These are phyloP conservation scores for Tinea trinotella DNA, from an alignment of 2,888 invertebrate genomes.

Conservation along the genomic window DNA sequence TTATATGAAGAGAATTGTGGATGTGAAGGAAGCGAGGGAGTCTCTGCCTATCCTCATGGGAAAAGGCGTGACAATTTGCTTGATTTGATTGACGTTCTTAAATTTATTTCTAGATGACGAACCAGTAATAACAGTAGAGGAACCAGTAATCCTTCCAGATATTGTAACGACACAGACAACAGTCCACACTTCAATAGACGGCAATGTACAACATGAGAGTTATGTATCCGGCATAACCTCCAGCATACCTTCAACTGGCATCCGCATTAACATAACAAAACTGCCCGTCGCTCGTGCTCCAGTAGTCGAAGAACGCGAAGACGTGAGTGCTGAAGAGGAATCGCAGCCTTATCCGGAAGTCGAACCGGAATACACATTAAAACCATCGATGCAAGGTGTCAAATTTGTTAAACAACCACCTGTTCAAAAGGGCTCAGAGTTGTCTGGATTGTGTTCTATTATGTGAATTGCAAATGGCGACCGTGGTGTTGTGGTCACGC, in stretches of 20 bases:
- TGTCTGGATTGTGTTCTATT: constrained; percentile 89
- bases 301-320: constrained; percentile 41
- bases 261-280: constrained; percentile 86
- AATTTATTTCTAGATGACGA: constrained; percentile 52
- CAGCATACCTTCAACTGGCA: constrained; percentile 64
- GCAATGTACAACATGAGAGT: constrained; percentile 79
- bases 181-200: constrained; percentile 80
- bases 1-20: too few relatives aligned
- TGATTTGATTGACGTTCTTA: too few relatives aligned
- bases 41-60: too few relatives aligned
- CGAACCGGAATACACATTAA: constrained; percentile 69
- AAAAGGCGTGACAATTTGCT: too few relatives aligned
- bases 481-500: too few relatives aligned
- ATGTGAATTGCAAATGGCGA: constrained; percentile 77
- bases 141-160: constrained; percentile 37
- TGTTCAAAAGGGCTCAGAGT: constrained; percentile 81
- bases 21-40: too few relatives aligned
- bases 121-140: constrained; percentile 65
- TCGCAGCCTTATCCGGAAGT: constrained; percentile 73
- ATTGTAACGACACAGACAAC: constrained; percentile 70
- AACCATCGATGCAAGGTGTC: constrained; percentile 76
- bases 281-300: constrained; percentile 47
- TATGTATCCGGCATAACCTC: constrained; percentile 55
- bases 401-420: constrained; percentile 80
- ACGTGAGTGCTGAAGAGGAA: constrained; percentile 56